Evolutionary conservation across 37 sponge, comb jelly and placozoan genomes (phyloP).

Genomic region (Spongilla lacustris): DNA sequence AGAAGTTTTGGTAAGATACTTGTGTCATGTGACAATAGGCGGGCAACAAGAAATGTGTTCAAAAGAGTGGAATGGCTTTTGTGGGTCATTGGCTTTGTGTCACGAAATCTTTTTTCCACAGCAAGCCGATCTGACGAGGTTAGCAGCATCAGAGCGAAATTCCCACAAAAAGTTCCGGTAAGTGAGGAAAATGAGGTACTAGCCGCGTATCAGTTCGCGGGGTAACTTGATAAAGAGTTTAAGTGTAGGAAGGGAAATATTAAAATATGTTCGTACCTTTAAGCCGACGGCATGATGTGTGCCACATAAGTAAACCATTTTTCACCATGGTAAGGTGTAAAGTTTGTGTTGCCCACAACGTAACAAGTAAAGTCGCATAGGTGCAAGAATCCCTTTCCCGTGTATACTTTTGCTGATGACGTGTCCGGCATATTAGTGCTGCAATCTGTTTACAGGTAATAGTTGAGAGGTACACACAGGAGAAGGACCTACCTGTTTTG

Average conservation of each 20-base stretch:
- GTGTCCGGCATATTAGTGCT: too few species aligned
- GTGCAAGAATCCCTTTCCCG: too few species aligned
- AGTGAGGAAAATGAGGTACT: conserved; percentile 34
- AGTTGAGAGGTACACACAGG: conserved; percentile 93
- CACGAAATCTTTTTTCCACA: conserved; percentile 20
- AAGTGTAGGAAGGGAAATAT: neutral
- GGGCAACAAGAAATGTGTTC: neutral
- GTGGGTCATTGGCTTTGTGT: neutral
- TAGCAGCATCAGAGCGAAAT: conserved; percentile 93
- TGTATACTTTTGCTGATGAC: too few species aligned
- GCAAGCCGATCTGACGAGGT: conserved; percentile 96
- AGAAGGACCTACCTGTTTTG: conserved; percentile 86
- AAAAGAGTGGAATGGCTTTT: neutral
- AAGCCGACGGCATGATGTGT: neutral
- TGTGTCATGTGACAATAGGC: neutral
- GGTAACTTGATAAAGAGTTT: too few species aligned
- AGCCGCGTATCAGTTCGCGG: too few species aligned
- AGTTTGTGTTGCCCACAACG: too few species aligned
- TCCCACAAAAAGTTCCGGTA: conserved; percentile 98
- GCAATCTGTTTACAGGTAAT: conserved; percentile 85
- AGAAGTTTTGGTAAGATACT: conserved; percentile 72
- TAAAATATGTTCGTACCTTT: neutral
- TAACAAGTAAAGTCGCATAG: too few species aligned
- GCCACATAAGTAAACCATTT: too few species aligned
- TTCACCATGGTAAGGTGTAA: too few species aligned